phyloP scores from a whole-genome alignment of 2,797 vertebrate genomes.

The Vespertilio murinus region DNA sequence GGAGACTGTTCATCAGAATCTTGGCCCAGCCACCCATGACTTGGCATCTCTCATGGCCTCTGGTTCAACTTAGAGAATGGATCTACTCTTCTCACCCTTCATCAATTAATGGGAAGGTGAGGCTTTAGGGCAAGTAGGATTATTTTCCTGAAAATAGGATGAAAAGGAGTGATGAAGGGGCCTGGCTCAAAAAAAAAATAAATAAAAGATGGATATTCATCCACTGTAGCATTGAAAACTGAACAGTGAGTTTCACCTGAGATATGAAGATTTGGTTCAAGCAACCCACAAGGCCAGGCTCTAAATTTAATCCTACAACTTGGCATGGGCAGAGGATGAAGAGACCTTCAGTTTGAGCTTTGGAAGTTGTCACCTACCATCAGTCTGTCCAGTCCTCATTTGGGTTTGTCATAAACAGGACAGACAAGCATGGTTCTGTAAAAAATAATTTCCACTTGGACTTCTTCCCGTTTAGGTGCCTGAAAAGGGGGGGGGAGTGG shows the following conservation, averaged over 20 bases:
- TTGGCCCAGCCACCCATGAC: background rate
- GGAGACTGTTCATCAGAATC: background rate
- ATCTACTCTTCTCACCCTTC: background rate
- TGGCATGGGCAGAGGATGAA: background rate
- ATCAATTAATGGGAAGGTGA: background rate
- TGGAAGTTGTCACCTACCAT: background rate
- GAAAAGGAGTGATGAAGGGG: background rate
- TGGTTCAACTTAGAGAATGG: conserved; percentile 33
- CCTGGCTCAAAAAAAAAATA: background rate
- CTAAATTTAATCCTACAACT: background rate
- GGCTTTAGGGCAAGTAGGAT: background rate
- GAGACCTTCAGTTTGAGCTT: background rate
- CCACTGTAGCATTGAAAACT: background rate
- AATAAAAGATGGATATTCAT: background rate
- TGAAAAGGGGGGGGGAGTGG: background rate
- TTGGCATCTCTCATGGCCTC: conserved; percentile 19
- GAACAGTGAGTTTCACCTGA: conserved; percentile 5
- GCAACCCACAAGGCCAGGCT: background rate
- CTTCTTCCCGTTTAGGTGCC: background rate
- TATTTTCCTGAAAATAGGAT: conserved; percentile 5
- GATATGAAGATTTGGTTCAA: background rate
- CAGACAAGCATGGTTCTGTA: background rate
- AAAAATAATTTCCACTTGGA: background rate
- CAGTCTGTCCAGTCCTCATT: background rate
- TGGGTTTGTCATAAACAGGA: background rate